These are phyloP conservation scores for Ophioderma brevispina DNA, from an alignment of 35 echinoderm and acorn worm genomes.

Conservation along the genomic window DNA sequence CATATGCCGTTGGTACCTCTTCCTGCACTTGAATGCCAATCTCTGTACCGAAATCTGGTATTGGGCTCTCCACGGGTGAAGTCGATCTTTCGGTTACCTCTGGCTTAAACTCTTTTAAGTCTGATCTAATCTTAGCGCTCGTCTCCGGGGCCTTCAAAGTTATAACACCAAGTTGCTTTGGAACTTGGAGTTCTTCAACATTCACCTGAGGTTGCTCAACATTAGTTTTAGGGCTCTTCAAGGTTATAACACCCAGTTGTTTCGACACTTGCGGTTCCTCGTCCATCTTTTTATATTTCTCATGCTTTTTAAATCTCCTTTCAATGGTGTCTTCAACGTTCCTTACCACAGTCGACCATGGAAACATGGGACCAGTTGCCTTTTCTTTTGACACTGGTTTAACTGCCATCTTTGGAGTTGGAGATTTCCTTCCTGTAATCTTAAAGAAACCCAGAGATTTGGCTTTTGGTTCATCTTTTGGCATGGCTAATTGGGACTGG, in stretches of 20 bases:
- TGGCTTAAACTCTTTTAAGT: neutral
- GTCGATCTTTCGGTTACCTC: slow-evolving; percentile 19
- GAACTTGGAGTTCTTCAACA: neutral
- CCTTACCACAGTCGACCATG: slow-evolving; percentile 1
- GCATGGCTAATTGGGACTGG: slow-evolving; percentile 10
- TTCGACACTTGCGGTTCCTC: neutral
- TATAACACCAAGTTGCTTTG: neutral
- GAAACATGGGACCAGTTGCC: neutral
- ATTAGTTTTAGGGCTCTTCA: neutral
- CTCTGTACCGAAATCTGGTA: neutral
- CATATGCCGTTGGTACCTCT: neutral
- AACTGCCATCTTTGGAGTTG: neutral
- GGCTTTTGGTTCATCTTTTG: slow-evolving; percentile 7
- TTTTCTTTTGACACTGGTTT: neutral
- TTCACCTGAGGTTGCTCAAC: neutral
- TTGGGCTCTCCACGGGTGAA: neutral
- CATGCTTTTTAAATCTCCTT: neutral
- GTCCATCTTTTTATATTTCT: neutral
- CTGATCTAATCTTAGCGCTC: neutral
- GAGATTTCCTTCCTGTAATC: neutral
- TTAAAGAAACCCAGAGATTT: slow-evolving; percentile 27
- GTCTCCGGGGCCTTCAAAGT: neutral
- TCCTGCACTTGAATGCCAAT: neutral
- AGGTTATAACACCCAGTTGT: neutral
- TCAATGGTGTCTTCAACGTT: slow-evolving; percentile 13